Percentiles rank a stretch among this genome's conserved stretches.
These are phyloP conservation scores for Neodiprion lecontei DNA, from an alignment of 1,140 invertebrate species.

Conservation along the genomic window DNA sequence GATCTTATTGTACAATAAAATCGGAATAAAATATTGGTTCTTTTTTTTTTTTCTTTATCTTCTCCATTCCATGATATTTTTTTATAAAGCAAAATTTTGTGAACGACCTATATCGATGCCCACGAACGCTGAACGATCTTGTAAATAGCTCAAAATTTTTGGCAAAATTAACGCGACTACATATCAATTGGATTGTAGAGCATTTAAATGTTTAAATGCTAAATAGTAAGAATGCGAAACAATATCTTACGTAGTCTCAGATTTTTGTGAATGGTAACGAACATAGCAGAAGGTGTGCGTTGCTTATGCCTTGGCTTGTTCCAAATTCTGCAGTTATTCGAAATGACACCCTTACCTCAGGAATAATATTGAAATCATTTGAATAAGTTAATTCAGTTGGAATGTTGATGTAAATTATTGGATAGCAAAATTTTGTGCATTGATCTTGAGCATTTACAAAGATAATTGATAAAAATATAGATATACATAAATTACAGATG, in stretches of 20 bases:
- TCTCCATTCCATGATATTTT: background rate
- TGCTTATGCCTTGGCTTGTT: too few relatives aligned
- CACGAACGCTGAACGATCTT: background rate
- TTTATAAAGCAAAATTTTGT: background rate
- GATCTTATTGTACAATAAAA: conserved; percentile 1
- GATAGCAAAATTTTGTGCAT: conserved; percentile 2
- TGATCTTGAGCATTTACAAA: background rate
- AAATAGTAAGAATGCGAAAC: background rate
- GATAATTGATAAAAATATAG: too few relatives aligned
- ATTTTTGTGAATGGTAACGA: too few relatives aligned
- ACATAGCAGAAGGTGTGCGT: too few relatives aligned
- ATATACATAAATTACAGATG: background rate
- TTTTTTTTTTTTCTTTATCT: background rate
- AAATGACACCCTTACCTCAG: background rate
- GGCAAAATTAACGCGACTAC: background rate
- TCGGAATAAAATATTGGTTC: background rate
- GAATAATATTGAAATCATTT: background rate
- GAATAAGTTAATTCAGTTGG: background rate
- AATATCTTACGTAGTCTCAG: too few relatives aligned
- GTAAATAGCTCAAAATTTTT: conserved; percentile 3
- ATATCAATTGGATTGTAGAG: conserved; percentile 5
- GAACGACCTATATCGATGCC: background rate
- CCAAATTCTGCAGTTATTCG: background rate
- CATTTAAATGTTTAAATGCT: background rate
- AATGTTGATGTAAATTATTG: conserved; percentile 1